Percentiles rank a stretch among this genome's conserved stretches.
phyloP scores from a whole-genome alignment of 92 coral and sea anemone genomes.

The Bergia sp. region DNA sequence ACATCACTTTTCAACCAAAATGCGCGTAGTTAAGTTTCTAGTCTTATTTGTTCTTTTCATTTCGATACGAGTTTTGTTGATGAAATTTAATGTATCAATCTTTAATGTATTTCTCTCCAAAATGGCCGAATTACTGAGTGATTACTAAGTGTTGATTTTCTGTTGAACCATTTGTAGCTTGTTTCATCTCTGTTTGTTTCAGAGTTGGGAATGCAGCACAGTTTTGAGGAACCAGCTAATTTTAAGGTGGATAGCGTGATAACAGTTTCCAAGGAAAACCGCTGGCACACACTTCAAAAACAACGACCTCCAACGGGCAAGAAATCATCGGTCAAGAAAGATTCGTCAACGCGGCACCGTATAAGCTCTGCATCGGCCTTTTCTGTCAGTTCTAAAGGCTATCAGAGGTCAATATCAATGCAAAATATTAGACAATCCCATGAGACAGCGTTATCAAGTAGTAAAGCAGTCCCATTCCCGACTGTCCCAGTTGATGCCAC shows the following conservation, averaged over 20 bases:
- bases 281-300: constrained; percentile 81
- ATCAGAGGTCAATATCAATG: constrained; percentile 70
- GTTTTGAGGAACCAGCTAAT: constrained; percentile 77
- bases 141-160: too few relatives aligned
- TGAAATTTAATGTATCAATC: too few relatives aligned
- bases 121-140: too few relatives aligned
- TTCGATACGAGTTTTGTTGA: too few relatives aligned
- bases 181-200: neutral
- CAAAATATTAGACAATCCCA: constrained; percentile 65
- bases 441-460: constrained; percentile 63
- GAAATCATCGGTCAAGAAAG: constrained; percentile 66
- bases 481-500: constrained; percentile 66
- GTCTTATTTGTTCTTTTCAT: too few relatives aligned
- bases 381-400: constrained; percentile 14
- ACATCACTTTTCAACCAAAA: too few relatives aligned
- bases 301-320: constrained; percentile 65
- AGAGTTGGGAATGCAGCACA: constrained; percentile 77
- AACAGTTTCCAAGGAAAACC: constrained; percentile 88
- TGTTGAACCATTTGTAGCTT: neutral
- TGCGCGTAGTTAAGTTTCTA: too few relatives aligned
- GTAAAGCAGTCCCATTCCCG: constrained; percentile 77
- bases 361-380: constrained; percentile 12
- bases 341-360: constrained; percentile 33
- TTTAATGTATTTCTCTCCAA: too few relatives aligned
- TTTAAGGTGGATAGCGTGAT: constrained; percentile 91